Base-by-base conservation (phyloP, 1,140 invertebrate species). In the Eupeodes corollae region DNA sequence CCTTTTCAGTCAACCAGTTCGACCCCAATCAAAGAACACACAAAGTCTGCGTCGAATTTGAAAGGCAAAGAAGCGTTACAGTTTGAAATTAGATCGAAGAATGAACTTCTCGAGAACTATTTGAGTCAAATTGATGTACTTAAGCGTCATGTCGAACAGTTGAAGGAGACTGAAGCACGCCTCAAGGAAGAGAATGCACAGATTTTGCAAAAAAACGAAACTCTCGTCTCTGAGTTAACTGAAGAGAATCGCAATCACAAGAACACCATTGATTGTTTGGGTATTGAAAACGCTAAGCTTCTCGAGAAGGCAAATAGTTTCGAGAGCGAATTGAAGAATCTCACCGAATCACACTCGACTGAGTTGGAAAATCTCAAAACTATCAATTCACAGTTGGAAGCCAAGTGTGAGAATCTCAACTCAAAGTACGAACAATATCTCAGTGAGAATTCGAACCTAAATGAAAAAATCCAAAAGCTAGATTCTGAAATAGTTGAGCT, bases 21-120 rank as follows among this genome's bases (percentile, higher is more conserved):
- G 6, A 68, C 65, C 15, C 65, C 65, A 2, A 55, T 64, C 10
- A 65, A 67, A 49, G 65, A 67, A 33, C 11, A 37, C 44, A 50
- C 59, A 30, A 67, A 63, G 38, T 61, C 61, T 2, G 60, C 55
- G 10, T 59, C 54, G 31, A 54, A 56, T 0, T n/a, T 65, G 6
- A 67, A 67, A 52, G 65, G 63, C 31, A 67, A 68, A 31, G 65
- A 68, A 54, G 65, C 65, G 1, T 52, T 67, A 19, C 64, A 68
- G 49, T 55, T 59, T 6, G 65, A 68, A 44, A 62, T 68, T 39
- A 56, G 65, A 9, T 56, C 56, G 42, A 68, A 68, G 55, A 66
- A 67, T 37, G 65, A 68, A 42, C 45, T 66, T 13, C 56, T 68
- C 18, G 57, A 65, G 35, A 67, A 59, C 14, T 63, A 67, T 42